These are phyloP conservation scores for Caenorhabditis sp. DNA, from an alignment of 2,888 invertebrate genomes.

Conservation along the genomic window DNA sequence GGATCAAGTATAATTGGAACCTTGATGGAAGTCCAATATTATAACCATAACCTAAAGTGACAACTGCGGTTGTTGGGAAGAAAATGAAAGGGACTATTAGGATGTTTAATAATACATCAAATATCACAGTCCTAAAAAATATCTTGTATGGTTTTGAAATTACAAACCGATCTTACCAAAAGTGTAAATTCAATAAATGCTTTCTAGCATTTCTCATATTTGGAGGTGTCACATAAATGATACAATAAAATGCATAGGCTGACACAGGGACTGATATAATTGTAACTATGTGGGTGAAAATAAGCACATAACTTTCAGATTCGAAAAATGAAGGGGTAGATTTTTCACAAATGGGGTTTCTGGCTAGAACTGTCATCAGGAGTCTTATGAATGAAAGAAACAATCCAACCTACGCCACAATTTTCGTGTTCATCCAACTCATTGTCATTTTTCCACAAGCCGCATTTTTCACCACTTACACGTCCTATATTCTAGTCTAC, in stretches of 20 bases:
- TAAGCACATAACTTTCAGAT: not conserved
- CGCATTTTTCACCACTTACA: constrained; percentile 7
- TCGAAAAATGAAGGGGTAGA: not conserved
- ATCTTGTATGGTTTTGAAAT: too few species aligned
- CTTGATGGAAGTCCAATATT: too few species aligned
- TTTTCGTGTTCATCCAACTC: constrained; percentile 14
- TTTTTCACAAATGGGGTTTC: too few species aligned
- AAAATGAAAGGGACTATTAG: too few species aligned
- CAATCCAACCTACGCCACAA: constrained; percentile 8
- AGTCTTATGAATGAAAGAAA: too few species aligned
- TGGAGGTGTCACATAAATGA: not conserved
- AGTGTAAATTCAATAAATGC: not conserved
- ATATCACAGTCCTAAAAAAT: too few species aligned
- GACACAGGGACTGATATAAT: not conserved
- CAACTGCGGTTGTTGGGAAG: too few species aligned
- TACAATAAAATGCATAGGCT: not conserved
- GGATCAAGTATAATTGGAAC: too few species aligned
- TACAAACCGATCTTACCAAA: not conserved
- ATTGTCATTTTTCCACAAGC: constrained; percentile 11
- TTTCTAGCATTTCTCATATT: not conserved
- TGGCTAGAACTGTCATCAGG: too few species aligned
- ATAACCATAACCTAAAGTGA: too few species aligned
- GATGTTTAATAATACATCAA: too few species aligned
- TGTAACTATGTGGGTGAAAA: not conserved
- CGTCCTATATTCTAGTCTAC: constrained; percentile 15